phyloP scores from a whole-genome alignment of 2,113 vertebrate genomes.

The Entosphenus tridentatus region DNA sequence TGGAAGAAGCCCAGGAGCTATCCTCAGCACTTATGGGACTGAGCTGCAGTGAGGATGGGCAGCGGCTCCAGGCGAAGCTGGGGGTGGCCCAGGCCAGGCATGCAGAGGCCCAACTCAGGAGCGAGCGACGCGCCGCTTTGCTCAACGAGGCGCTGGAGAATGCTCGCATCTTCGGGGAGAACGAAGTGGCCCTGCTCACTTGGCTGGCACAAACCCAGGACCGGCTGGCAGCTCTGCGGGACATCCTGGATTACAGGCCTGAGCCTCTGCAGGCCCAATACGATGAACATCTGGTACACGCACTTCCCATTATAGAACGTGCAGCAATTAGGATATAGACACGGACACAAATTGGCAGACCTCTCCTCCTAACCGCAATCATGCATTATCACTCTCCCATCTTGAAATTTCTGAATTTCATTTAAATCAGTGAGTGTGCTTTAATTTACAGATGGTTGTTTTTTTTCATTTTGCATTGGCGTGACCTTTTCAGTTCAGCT shows the following conservation, averaged over 20 bases:
- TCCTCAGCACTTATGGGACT: constrained; percentile 49
- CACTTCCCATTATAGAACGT: too few species aligned
- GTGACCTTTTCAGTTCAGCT: too few species aligned
- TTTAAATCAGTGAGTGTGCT: too few species aligned
- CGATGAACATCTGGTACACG: constrained; percentile 61
- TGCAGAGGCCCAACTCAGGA: constrained; percentile 42
- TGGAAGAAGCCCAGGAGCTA: constrained; percentile 36
- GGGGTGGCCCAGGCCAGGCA: constrained; percentile 40
- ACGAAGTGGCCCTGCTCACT: constrained; percentile 97
- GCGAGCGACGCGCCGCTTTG: constrained; percentile 45
- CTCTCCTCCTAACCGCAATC: too few species aligned
- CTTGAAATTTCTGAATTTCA: too few species aligned
- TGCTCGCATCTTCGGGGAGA: constrained; percentile 84
- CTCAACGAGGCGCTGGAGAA: constrained; percentile 75
- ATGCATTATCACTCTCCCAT: too few species aligned
- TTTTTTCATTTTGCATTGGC: too few species aligned
- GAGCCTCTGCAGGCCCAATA: constrained; percentile 65
- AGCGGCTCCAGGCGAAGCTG: constrained; percentile 45
- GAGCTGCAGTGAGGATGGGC: constrained; percentile 39
- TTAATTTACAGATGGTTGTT: too few species aligned
- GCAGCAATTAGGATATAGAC: too few species aligned
- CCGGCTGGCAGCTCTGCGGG: constrained; percentile 46
- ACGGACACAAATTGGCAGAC: too few species aligned
- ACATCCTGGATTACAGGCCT: constrained; percentile 58
- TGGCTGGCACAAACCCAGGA: constrained; percentile 93